phyloP scores from a whole-genome alignment of 2,113 vertebrate genomes.

The Chionomys nivalis region DNA sequence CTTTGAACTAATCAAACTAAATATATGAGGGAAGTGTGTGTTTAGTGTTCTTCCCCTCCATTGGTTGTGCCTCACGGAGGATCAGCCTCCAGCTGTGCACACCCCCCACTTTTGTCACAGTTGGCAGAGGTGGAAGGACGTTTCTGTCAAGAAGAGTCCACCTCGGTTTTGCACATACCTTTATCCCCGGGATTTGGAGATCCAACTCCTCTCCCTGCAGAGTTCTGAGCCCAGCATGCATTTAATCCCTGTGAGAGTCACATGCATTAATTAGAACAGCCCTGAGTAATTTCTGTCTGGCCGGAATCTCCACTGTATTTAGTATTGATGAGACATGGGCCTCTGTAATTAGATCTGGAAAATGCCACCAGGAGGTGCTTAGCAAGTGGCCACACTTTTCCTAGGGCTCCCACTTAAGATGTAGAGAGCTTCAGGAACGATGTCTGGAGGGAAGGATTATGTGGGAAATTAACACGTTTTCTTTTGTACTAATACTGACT shows the following conservation, averaged over 20 bases:
- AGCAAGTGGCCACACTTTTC: background rate
- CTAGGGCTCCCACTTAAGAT: background rate
- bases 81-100: background rate
- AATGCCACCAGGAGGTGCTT: constrained; percentile 25
- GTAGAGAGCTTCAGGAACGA: background rate
- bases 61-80: background rate
- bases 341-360: constrained; percentile 45
- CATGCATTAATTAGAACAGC: constrained; percentile 48
- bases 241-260: constrained; percentile 46
- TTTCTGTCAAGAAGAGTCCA: background rate
- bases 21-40: accelerated
- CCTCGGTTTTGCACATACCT: background rate
- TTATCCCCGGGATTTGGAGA: background rate
- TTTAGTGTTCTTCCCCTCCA: background rate
- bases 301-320: constrained; percentile 55
- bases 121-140: accelerated
- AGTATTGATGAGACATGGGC: background rate
- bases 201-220: background rate
- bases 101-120: background rate
- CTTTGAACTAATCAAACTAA: background rate
- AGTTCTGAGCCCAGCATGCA: background rate
- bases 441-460: background rate
- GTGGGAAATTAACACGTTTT: background rate
- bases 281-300: constrained; percentile 64
- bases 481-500: constrained; percentile 35